phyloP scores from a whole-genome alignment of 2,113 vertebrate genomes.

The Gavia stellata region DNA sequence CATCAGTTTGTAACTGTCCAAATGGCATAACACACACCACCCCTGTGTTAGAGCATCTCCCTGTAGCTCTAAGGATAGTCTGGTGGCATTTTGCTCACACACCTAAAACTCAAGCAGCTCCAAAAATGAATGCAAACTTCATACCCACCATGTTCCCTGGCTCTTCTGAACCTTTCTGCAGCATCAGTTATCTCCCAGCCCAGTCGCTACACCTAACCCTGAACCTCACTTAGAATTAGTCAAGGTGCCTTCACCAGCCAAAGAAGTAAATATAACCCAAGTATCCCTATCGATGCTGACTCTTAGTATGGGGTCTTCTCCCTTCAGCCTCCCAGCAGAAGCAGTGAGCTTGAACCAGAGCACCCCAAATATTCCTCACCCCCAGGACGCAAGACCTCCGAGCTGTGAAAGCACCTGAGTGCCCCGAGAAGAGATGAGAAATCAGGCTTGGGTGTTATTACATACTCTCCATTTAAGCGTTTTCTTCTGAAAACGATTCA shows the following conservation, averaged over 20 bases:
- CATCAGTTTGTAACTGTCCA: background rate
- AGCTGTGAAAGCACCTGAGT: background rate
- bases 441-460: background rate
- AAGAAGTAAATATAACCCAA: background rate
- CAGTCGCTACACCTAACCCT: background rate
- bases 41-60: background rate
- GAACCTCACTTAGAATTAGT: background rate
- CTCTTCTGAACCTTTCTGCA: background rate
- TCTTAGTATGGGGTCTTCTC: background rate
- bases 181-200: background rate
- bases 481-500: background rate
- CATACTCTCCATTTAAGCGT: background rate
- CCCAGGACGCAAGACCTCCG: background rate
- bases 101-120: background rate
- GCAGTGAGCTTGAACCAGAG: background rate
- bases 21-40: too few species aligned
- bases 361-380: background rate
- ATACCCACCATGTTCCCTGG: background rate
- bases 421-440: background rate
- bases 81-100: background rate
- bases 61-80: background rate
- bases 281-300: background rate
- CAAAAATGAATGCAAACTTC: background rate
- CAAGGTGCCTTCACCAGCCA: background rate
- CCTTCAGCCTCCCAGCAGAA: background rate